Evolutionary conservation across 2,888 invertebrate species (phyloP).

Genomic region (Stictocephala bisonia): DNA sequence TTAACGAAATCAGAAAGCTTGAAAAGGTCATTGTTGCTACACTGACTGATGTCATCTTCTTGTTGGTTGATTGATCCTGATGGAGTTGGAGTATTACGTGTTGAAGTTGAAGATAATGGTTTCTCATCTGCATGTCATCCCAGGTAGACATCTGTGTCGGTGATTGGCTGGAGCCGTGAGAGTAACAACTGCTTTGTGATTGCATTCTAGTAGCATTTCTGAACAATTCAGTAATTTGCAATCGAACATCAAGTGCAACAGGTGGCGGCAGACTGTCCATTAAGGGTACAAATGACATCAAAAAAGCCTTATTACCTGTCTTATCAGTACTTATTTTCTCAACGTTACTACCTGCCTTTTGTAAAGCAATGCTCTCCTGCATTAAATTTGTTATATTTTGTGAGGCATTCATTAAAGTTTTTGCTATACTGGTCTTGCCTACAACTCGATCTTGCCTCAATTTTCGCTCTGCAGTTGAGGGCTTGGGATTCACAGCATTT

Average conservation of each 20-base stretch:
- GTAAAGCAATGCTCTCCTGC: not conserved
- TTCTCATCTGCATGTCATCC: no score
- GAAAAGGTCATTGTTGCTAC: no score
- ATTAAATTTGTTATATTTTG: not conserved
- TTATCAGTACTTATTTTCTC: not conserved
- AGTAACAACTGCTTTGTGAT: not conserved
- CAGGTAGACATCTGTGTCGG: no score
- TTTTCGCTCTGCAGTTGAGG: not conserved
- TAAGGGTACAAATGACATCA: not conserved
- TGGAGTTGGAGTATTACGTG: no score
- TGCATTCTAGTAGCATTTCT: not conserved
- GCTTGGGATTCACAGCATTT: not conserved
- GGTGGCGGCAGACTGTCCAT: conserved; percentile 3
- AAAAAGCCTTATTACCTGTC: not conserved
- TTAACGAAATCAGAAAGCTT: no score
- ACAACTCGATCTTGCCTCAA: not conserved
- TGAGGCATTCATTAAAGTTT: not conserved
- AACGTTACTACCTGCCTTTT: not conserved
- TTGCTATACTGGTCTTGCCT: not conserved
- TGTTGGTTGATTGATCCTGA: no score
- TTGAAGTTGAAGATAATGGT: no score
- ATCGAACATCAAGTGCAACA: not conserved
- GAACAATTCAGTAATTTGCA: not conserved
- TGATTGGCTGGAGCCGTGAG: no score
- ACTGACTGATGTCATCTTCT: no score